These are phyloP conservation scores for Sylvilagus bachmani DNA, from an alignment of 2,113 vertebrate species.

Conservation along the genomic window DNA sequence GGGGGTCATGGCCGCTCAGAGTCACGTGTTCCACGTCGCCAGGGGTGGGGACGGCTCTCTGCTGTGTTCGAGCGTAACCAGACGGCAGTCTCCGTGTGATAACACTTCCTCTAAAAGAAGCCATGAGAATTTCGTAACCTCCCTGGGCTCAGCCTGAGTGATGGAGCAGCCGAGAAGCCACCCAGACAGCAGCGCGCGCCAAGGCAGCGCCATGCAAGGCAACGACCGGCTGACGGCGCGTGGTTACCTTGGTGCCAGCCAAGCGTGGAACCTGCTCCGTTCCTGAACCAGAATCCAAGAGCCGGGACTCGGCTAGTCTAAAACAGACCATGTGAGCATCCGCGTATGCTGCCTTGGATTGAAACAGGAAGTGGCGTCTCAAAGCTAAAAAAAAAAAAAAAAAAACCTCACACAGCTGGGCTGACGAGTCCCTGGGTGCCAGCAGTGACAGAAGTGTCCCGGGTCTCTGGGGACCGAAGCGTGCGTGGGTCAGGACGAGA, in stretches of 20 bases:
- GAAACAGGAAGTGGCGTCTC: neutral
- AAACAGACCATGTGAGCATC: neutral
- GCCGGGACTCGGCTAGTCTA: neutral
- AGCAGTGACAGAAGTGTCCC: neutral
- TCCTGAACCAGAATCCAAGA: slow-evolving; percentile 1
- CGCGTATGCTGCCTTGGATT: neutral
- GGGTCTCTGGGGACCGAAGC: neutral
- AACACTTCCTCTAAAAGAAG: slow-evolving; percentile 17
- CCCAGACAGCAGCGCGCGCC: neutral
- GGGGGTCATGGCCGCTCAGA: neutral
- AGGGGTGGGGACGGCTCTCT: no score
- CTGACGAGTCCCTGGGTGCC: neutral
- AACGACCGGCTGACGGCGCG: neutral
- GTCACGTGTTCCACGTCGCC: neutral
- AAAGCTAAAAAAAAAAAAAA: neutral
- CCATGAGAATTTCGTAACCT: neutral
- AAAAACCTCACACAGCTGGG: slow-evolving; percentile 6
- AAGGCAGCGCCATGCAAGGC: neutral
- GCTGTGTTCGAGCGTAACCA: no score
- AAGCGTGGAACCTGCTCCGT: neutral
- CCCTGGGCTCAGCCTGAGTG: neutral
- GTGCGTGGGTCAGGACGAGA: neutral
- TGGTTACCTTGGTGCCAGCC: neutral
- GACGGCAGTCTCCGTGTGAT: neutral
- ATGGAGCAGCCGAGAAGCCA: neutral